phyloP scores from a whole-genome alignment of 2,797 vertebrate species.

The Mus minutoides region DNA sequence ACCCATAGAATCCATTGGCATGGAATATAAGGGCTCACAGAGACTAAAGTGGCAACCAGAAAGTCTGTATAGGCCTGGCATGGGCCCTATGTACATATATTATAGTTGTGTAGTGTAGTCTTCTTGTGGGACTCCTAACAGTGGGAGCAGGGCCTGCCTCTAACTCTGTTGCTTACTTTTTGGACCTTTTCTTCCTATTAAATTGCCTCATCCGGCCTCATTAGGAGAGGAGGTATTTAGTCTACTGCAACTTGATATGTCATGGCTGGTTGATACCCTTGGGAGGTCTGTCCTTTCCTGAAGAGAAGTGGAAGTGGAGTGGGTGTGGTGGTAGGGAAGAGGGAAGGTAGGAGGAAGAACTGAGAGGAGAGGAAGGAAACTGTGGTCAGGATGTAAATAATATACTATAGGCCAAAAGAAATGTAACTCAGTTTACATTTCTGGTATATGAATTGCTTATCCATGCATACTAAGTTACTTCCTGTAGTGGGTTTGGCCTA shows the following conservation, averaged over 20 bases:
- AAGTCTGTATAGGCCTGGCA: background rate
- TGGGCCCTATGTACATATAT: background rate
- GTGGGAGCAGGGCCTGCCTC: background rate
- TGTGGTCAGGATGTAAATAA: background rate
- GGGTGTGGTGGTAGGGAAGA: background rate
- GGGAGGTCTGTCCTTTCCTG: background rate
- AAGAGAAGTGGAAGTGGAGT: background rate
- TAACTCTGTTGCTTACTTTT: background rate
- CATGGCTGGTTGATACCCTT: background rate
- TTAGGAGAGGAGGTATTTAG: background rate
- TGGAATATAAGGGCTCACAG: background rate
- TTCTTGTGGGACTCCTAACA: background rate
- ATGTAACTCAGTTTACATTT: background rate
- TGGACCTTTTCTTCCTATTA: background rate
- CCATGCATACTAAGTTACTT: background rate
- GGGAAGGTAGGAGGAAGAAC: background rate
- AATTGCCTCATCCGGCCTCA: background rate
- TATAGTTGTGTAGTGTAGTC: background rate
- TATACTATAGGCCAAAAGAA: background rate
- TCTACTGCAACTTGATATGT: background rate
- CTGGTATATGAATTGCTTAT: slow-evolving; percentile 26
- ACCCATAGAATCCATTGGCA: background rate
- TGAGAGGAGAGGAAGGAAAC: background rate
- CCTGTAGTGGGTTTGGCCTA: background rate
- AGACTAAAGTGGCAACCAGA: background rate